These are phyloP conservation scores for Piezodorus guildinii DNA, from an alignment of 1,140 invertebrate species.

Conservation along the genomic window DNA sequence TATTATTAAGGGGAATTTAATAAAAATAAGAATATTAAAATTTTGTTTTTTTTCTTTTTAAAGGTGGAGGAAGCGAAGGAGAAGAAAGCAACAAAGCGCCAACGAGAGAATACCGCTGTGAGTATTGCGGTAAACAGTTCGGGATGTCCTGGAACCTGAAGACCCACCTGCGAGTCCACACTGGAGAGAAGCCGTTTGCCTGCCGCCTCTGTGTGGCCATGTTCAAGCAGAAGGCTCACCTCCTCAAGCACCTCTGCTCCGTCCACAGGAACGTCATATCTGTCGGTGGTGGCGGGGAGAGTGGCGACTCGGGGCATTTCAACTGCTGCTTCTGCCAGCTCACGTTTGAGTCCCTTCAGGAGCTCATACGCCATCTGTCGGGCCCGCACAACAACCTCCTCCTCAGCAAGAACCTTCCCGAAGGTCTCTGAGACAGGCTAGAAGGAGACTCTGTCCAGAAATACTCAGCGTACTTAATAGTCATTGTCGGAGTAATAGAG, in stretches of 20 bases:
- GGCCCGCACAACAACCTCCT: slow-evolving; percentile 75
- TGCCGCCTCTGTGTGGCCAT: slow-evolving; percentile 75
- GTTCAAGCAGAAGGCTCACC: slow-evolving; percentile 79
- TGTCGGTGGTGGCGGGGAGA: slow-evolving; percentile 51
- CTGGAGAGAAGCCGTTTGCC: slow-evolving; percentile 75
- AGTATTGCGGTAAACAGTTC: slow-evolving; percentile 78
- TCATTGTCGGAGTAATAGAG: not conserved
- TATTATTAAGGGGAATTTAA: no score
- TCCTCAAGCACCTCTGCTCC: slow-evolving; percentile 72
- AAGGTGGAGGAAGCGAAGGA: slow-evolving; percentile 8
- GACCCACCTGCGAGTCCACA: slow-evolving; percentile 71
- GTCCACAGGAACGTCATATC: slow-evolving; percentile 74
- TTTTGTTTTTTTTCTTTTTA: not conserved
- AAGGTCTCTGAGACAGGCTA: slow-evolving; percentile 30
- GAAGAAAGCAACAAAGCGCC: slow-evolving; percentile 25
- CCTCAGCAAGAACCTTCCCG: slow-evolving; percentile 72
- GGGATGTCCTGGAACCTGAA: slow-evolving; percentile 83
- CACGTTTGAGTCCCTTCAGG: slow-evolving; percentile 68
- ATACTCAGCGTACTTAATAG: slow-evolving; percentile 5
- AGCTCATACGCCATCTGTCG: slow-evolving; percentile 70
- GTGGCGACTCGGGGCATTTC: slow-evolving; percentile 44
- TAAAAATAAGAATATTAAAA: no score
- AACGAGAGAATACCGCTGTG: slow-evolving; percentile 69
- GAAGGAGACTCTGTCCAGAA: not conserved
- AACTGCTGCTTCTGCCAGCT: slow-evolving; percentile 77